phyloP scores from a whole-genome alignment of 2,797 vertebrate species.

The Spheniscus humboldti region DNA sequence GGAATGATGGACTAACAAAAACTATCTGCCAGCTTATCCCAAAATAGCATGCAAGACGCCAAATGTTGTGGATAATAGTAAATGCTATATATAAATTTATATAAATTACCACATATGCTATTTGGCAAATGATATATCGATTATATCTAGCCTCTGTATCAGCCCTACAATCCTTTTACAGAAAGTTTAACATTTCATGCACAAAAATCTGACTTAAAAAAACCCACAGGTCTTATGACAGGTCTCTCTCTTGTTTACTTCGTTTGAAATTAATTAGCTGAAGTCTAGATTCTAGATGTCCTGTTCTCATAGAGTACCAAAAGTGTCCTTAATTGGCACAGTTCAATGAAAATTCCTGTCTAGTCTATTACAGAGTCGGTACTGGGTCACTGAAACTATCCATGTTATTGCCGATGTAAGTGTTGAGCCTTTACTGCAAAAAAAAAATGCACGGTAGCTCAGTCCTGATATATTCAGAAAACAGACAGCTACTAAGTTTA shows the following conservation, averaged over 20 bases:
- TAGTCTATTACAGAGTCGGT: neutral
- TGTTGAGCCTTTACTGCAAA: neutral
- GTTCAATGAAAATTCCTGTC: neutral
- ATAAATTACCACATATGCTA: neutral
- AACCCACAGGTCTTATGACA: fast-evolving
- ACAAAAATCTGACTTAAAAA: neutral
- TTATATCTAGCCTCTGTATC: neutral
- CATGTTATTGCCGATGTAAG: neutral
- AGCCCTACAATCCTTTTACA: neutral
- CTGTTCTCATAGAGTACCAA: neutral
- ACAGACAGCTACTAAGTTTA: neutral
- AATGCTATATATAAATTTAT: neutral
- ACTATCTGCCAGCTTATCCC: neutral
- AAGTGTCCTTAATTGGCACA: neutral
- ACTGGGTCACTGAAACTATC: neutral
- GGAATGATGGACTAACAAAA: neutral
- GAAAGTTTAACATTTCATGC: neutral
- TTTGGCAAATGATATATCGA: neutral
- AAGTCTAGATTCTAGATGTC: neutral
- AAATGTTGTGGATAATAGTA: neutral
- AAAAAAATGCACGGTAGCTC: neutral
- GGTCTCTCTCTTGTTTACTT: neutral
- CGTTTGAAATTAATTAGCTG: neutral
- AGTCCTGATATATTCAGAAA: neutral
- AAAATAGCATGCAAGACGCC: neutral